Evolutionary conservation across 1,140 invertebrate genomes (phyloP).

Genomic region (Drosophila subobscura): DNA sequence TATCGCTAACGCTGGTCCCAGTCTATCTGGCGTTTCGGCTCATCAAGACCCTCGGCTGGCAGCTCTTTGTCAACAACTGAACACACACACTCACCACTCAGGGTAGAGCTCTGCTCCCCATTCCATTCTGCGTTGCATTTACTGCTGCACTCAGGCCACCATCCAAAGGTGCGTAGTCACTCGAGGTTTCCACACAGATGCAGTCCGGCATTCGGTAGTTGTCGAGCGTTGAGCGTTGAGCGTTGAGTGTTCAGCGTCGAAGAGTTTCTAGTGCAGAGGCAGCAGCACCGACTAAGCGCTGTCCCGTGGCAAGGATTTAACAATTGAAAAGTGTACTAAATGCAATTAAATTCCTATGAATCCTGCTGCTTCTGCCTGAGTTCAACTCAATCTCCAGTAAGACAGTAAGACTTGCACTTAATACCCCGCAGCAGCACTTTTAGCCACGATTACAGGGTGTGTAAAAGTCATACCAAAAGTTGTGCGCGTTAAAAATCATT

Average conservation of each 20-base stretch:
- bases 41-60: conserved; percentile 83
- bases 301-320: no score
- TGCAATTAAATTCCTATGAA: no score
- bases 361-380: no score
- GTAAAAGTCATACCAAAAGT: neutral
- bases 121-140: neutral
- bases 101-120: no score
- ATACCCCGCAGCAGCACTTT: neutral
- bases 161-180: conserved; percentile 68
- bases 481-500: conserved; percentile 32
- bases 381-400: no score
- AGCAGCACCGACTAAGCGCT: neutral
- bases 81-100: no score
- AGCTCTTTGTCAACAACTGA: conserved; percentile 83
- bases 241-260: neutral
- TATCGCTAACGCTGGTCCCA: conserved; percentile 79
- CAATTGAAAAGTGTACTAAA: no score
- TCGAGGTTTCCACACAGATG: conserved; percentile 43
- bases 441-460: no score
- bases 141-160: conserved; percentile 2
- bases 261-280: neutral
- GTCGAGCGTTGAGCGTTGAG: conserved; percentile 31
- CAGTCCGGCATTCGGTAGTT: conserved; percentile 31
- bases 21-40: conserved; percentile 83
- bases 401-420: neutral